Base-by-base conservation (phyloP, 2,797 vertebrate species). In the Distichodus sexfasciatus region DNA sequence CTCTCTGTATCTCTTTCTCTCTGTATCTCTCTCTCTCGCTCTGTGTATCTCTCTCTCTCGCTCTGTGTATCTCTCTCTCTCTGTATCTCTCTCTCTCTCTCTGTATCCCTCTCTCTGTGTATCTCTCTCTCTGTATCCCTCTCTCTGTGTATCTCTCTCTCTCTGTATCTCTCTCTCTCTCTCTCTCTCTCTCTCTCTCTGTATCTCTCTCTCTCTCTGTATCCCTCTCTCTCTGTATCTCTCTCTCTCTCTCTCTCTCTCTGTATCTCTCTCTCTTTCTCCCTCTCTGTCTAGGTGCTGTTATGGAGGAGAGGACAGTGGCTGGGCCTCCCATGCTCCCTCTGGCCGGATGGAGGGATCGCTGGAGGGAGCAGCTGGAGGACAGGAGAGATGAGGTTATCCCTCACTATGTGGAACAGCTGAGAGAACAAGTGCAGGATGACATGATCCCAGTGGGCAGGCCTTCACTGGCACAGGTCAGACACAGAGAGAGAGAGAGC, bases 401-500 rank as follows among this genome's bases (percentile, higher is more conserved):
- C 75, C 88, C 90, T 76, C 82, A 82, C 73, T 91, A 93, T 82
- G 81, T 88, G 0, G 82, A 94, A 81, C 91, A 92, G 86, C 94
- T 92, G 76, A 92, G 92, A 86, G 91, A 90, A 81, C 83, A 86
- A 35, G 89, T 92, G 89, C 89, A 84, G 82, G 86, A 88, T 93
- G 92, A 94, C 82, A 89, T 93, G 90, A 91, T 95, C 88, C 88
- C 92, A 83, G 89, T 94, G 87, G 91, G 89, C 91, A 93, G 89
- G 84, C 84, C 92, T 92, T 91, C 92, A 81, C 82, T 89, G 84
- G 89, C 94, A 90, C 93, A 98, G 96, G 94, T 98, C 88, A 96
- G 92, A 80, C 47, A 51, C 61, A 47, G 12, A 29, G 24, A 17
- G 8, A 54, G 10, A 40, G 3, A 17, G 11, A 11, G 7, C 35